Conservation (phyloP, 1,140 invertebrate species). For the Mya arenaria region DNA sequence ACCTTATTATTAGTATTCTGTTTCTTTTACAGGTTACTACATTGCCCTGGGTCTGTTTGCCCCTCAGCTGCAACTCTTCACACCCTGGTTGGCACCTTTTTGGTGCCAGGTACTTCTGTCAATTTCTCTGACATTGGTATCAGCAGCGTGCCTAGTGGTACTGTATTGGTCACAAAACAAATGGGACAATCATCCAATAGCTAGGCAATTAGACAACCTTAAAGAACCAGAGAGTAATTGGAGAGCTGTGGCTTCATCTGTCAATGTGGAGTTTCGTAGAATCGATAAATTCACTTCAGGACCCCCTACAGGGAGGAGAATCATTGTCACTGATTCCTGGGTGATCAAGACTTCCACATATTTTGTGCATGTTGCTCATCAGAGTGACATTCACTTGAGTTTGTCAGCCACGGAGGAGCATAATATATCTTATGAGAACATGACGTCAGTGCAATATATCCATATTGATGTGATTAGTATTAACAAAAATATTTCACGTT, state of each 20-base stretch:
- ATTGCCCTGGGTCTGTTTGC: conserved; percentile 70
- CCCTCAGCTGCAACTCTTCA: conserved; percentile 68
- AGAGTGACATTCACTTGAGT: conserved; percentile 89
- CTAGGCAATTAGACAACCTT: conserved; percentile 85
- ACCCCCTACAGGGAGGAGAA: conserved; percentile 84
- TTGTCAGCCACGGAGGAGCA: conserved; percentile 89
- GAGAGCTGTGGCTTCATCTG: conserved; percentile 86
- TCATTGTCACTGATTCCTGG: conserved; percentile 93
- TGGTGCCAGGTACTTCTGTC: conserved; percentile 70
- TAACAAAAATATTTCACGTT: conserved; percentile 75
- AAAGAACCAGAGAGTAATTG: conserved; percentile 83
- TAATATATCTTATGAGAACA: conserved; percentile 83
- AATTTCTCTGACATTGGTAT: conserved; percentile 65
- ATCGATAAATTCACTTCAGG: conserved; percentile 88
- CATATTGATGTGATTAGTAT: conserved; percentile 90
- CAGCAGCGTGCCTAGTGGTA: conserved; percentile 62
- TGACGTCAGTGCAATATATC: conserved; percentile 87
- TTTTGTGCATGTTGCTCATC: conserved; percentile 88
- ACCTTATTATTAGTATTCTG: too few species aligned
- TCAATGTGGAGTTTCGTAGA: conserved; percentile 90
- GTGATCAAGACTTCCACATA: conserved; percentile 93
- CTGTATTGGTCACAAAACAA: conserved; percentile 86
- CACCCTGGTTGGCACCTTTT: conserved; percentile 56
- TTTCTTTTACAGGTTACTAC: conserved; percentile 74
- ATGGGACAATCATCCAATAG: conserved; percentile 89